Evolutionary conservation across 2,113 vertebrate genomes (phyloP).

Genomic region (Madoqua kirkii): DNA sequence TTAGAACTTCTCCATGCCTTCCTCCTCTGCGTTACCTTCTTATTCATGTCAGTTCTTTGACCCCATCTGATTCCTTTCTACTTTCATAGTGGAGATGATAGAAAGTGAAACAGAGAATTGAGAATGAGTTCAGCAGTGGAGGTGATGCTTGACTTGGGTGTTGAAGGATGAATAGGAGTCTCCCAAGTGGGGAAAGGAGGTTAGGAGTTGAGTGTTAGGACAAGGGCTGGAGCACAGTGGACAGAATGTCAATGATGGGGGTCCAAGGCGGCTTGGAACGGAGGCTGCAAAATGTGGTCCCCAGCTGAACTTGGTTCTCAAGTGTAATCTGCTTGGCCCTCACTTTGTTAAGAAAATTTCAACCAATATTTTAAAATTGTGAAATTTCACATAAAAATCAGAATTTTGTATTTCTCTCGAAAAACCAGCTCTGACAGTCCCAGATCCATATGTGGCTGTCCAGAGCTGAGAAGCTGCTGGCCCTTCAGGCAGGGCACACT

Average conservation of each 20-base stretch:
- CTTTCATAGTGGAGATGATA: not conserved
- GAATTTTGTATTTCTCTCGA: not conserved
- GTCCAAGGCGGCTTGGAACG: not conserved
- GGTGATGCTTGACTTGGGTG: not conserved
- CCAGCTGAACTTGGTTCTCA: not conserved
- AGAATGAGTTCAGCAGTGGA: not conserved
- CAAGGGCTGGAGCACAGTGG: not conserved
- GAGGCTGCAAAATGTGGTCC: not conserved
- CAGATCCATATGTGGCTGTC: not conserved
- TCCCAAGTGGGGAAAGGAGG: not conserved
- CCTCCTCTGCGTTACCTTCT: not conserved
- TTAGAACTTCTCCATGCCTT: not conserved
- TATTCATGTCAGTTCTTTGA: not conserved
- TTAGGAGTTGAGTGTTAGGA: not conserved
- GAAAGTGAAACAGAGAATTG: not conserved
- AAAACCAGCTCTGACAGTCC: not conserved
- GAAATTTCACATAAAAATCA: not conserved
- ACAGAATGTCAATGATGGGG: not conserved
- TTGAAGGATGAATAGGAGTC: not conserved
- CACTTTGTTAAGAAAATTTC: not conserved
- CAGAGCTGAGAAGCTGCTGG: not conserved
- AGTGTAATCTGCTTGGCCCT: not conserved
- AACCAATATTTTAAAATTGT: not conserved
- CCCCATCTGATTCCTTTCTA: not conserved
- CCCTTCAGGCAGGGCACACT: not conserved